These are phyloP conservation scores for Oncorhynchus gorbuscha DNA, from an alignment of 2,113 vertebrate species.

Conservation along the genomic window DNA sequence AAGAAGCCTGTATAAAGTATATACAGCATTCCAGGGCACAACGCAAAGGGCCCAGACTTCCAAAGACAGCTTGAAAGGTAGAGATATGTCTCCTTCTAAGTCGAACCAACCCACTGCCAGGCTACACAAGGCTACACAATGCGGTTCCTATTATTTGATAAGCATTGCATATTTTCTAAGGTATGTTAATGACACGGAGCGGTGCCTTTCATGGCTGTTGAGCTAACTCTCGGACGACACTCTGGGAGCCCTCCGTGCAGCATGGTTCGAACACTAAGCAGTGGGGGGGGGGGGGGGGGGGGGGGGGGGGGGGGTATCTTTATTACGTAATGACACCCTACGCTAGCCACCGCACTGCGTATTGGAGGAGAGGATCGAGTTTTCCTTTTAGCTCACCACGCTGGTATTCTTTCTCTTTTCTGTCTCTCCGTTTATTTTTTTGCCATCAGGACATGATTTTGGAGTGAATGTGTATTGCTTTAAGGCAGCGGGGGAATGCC, in stretches of 20 bases:
- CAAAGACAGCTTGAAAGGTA: constrained; percentile 71
- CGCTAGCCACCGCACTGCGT: constrained; percentile 43
- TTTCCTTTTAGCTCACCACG: constrained; percentile 53
- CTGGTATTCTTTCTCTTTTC: constrained; percentile 63
- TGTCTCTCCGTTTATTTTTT: constrained; percentile 50
- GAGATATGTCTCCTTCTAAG: constrained; percentile 58
- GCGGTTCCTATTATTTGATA: constrained; percentile 82
- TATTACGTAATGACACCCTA: constrained; percentile 48
- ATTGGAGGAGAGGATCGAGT: constrained; percentile 39
- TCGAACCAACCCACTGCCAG: constrained; percentile 46
- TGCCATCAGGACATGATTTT: constrained; percentile 33
- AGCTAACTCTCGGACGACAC: constrained; percentile 51
- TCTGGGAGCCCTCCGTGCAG: constrained; percentile 33
- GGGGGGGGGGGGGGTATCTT: constrained; percentile 37
- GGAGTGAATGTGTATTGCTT: constrained; percentile 61
- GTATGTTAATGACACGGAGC: constrained; percentile 76
- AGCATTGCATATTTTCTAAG: constrained; percentile 77
- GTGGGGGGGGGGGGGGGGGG: constrained; percentile 19
- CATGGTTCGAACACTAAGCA: constrained; percentile 6
- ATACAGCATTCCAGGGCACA: constrained; percentile 59
- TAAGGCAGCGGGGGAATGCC: constrained; percentile 53
- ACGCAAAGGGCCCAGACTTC: constrained; percentile 64
- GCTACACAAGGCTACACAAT: constrained; percentile 49
- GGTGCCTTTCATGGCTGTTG: constrained; percentile 64
- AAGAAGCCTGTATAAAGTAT: constrained; percentile 35